phyloP scores from a whole-genome alignment of 2,797 vertebrate species.

The Rhinophrynus dorsalis region DNA sequence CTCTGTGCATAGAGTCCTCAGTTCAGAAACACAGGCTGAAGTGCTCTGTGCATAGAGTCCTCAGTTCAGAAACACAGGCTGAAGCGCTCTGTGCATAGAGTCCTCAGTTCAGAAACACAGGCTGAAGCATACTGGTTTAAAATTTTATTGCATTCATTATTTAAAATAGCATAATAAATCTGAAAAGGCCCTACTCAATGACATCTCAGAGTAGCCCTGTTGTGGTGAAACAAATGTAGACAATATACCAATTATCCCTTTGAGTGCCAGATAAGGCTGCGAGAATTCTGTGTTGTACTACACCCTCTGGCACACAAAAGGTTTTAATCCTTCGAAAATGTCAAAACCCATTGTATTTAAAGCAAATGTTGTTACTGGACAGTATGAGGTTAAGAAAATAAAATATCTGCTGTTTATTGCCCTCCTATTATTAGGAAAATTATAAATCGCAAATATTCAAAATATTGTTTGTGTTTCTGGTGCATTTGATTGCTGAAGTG shows the following conservation, averaged over 20 bases:
- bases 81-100: no score
- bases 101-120: no score
- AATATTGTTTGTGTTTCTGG: slow-evolving; percentile 1
- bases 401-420: slow-evolving; percentile 41
- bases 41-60: no score
- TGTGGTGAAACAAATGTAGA: slow-evolving; percentile 21
- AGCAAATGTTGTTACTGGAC: slow-evolving; percentile 13
- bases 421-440: slow-evolving; percentile 40
- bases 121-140: slow-evolving; percentile 3
- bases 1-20: no score
- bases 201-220: slow-evolving; percentile 7
- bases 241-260: slow-evolving; percentile 42
- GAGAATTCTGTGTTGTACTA: no score
- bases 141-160: slow-evolving; percentile 47
- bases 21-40: no score
- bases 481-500: slow-evolving; percentile 16
- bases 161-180: slow-evolving; percentile 40
- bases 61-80: no score
- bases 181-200: slow-evolving; percentile 2
- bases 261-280: no score
- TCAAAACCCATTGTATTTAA: slow-evolving; percentile 17
- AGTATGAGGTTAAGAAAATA: slow-evolving; percentile 43
- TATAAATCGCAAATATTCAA: slow-evolving; percentile 22
- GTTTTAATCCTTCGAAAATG: slow-evolving; percentile 36
- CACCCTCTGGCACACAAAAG: no score